A percentile compares a stretch with the other conserved stretches of the same genome.
phyloP scores from a whole-genome alignment of 2,888 invertebrate species.

The Synergus japonicus region DNA sequence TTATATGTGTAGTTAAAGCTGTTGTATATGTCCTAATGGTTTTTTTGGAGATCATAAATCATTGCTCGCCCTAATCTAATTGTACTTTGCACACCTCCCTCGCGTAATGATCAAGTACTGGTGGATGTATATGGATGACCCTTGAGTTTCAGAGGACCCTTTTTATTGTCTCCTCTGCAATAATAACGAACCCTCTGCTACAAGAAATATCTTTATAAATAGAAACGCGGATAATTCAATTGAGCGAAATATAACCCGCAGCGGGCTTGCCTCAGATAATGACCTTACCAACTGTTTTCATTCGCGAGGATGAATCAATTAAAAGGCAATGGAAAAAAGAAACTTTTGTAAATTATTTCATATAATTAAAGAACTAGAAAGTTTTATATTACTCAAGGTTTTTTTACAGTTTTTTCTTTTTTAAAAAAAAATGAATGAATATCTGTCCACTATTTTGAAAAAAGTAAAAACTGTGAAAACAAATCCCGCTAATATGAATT shows the following conservation, averaged over 20 bases:
- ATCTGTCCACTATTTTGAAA: neutral
- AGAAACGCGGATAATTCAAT: slow-evolving; percentile 32
- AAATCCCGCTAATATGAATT: too few species aligned
- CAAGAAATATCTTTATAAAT: slow-evolving; percentile 32
- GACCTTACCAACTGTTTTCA: slow-evolving; percentile 28
- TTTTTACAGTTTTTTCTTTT: neutral
- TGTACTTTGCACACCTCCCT: slow-evolving; percentile 11
- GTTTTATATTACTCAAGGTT: too few species aligned
- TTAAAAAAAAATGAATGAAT: neutral
- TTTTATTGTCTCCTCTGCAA: slow-evolving; percentile 28
- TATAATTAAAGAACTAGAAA: slow-evolving; percentile 6
- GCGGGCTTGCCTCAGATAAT: slow-evolving; percentile 18
- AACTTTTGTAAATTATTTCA: neutral
- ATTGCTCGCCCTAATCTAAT: slow-evolving; percentile 21
- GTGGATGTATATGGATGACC: slow-evolving; percentile 8
- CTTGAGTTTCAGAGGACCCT: slow-evolving; percentile 22
- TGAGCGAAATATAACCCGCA: slow-evolving; percentile 15
- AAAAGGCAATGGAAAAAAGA: slow-evolving; percentile 14
- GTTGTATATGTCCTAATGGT: neutral
- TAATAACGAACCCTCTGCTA: slow-evolving; percentile 32
- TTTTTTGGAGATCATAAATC: slow-evolving; percentile 28
- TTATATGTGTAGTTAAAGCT: neutral
- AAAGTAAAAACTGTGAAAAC: neutral
- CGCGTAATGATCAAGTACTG: neutral
- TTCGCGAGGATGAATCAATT: neutral